phyloP scores from a whole-genome alignment of 1,140 invertebrate species.

The Cephus cinctus region DNA sequence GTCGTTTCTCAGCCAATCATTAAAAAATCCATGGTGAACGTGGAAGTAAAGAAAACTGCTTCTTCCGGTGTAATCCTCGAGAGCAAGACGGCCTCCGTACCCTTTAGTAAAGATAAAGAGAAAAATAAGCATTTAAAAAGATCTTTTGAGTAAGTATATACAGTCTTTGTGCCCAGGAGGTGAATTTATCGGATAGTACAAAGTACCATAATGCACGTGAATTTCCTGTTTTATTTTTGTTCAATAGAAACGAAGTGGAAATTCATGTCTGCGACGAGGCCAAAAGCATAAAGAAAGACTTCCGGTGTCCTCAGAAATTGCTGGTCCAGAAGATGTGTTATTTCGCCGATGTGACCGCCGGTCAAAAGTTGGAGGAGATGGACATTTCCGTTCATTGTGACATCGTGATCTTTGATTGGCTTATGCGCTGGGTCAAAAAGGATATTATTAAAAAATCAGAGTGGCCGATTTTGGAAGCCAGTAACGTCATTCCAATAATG shows the following conservation, averaged over 20 bases:
- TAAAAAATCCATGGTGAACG: constrained; percentile 50
- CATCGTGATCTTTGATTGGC: constrained; percentile 90
- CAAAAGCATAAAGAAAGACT: constrained; percentile 83
- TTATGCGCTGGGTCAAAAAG: constrained; percentile 91
- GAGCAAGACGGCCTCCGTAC: constrained; percentile 9
- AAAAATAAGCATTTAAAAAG: constrained; percentile 35
- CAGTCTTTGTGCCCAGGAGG: neutral
- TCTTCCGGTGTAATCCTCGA: constrained; percentile 27
- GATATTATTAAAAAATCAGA: constrained; percentile 65
- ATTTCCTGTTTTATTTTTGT: constrained; percentile 6
- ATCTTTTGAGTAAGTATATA: constrained; percentile 42
- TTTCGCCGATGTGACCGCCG: constrained; percentile 84
- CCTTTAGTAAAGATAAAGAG: constrained; percentile 42
- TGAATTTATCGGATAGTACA: neutral
- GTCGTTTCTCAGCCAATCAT: constrained; percentile 56
- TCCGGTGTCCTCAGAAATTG: constrained; percentile 81
- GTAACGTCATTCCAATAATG: constrained; percentile 86
- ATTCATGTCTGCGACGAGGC: constrained; percentile 88
- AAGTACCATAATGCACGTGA: neutral
- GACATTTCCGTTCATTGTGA: constrained; percentile 96
- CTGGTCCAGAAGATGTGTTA: constrained; percentile 91
- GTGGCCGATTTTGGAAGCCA: constrained; percentile 75
- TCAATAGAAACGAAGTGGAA: constrained; percentile 73
- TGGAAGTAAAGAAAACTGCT: constrained; percentile 56
- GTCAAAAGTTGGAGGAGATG: constrained; percentile 88